A percentile compares a stretch with the other conserved stretches of the same genome.
phyloP scores from a whole-genome alignment of 2,797 vertebrate genomes.

The Rhinichthys osculus region DNA sequence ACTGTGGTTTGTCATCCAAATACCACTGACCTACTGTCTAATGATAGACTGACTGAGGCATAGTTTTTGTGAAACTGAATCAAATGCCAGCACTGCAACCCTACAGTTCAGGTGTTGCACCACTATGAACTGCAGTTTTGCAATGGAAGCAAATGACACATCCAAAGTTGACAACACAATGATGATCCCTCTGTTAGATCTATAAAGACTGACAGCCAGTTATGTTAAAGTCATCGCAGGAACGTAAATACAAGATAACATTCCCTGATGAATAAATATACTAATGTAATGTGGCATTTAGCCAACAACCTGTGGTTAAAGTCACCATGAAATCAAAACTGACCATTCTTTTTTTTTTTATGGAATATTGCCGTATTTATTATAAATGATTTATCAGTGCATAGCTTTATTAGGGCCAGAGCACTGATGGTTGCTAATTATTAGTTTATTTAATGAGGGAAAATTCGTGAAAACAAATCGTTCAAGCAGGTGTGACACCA shows the following conservation, averaged over 20 bases:
- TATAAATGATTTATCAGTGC: too few relatives aligned
- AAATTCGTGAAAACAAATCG: not conserved
- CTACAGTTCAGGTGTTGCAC: not conserved
- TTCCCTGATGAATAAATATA: not conserved
- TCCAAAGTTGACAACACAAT: not conserved
- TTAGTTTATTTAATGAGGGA: not conserved
- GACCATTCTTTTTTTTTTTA: too few relatives aligned
- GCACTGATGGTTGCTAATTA: not conserved
- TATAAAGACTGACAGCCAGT: not conserved
- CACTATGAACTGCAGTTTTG: slow-evolving; percentile 2
- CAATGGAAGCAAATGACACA: slow-evolving; percentile 8
- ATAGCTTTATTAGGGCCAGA: not conserved
- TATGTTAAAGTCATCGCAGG: not conserved
- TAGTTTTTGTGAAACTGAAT: not conserved
- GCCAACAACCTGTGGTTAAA: too few relatives aligned
- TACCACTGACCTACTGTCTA: not conserved
- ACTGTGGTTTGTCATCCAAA: not conserved
- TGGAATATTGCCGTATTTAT: too few relatives aligned
- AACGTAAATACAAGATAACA: not conserved
- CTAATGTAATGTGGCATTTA: not conserved
- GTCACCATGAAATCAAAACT: too few relatives aligned
- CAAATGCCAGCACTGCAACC: not conserved
- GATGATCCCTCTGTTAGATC: not conserved
- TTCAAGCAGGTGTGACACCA: not conserved
- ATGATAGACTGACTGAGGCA: not conserved